Base-by-base conservation (phyloP, 2,113 vertebrate species). In the Prunella fulvescens region DNA sequence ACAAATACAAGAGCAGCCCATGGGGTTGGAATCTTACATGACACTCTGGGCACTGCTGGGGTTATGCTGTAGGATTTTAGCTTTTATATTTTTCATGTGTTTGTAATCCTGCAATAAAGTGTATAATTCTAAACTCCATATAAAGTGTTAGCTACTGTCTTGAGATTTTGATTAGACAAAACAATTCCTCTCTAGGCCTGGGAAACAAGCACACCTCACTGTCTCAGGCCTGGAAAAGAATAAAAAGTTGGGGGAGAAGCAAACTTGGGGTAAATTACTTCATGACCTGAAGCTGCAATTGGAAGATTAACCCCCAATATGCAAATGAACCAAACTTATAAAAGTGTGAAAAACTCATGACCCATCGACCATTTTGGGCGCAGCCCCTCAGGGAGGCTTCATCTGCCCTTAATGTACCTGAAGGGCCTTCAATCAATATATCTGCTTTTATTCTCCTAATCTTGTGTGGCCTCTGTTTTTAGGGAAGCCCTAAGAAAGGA, bases 1-100 rank as follows among this genome's bases (percentile, higher is more conserved):
- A 54, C 64, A 37, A 88, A 81, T 19, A 90, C 72, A 74, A 81
- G 50, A 92, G 86, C 86, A 96, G 70, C 6, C 56, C 39, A 44
- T 19, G 58, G 74, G 62, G 53, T 24, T 88, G 90, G 88, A 78
- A 64, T 77, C 73, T 86, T 47, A 15, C 92, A 72, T 31, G 83
- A 72, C 15, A 66, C 1, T 6, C 14, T 47, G 90, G 91, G 85
- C 40, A 62, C 50, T 93, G 47, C 56, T 60, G 45, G 50, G 7
- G 15, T n/a, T n/a, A 45, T 54, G 7, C 15, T 1, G 1, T 6
- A 37, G 40, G 33, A 80, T 56, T 66, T 56, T 20, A 33, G 16
- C 12, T 66, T 44, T 20, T 47, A 5, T 56, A 20, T 25, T 66
- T 25, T 66, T 56, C 16, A 56, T 8, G 4, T 39, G 56, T 47